phyloP scores from a whole-genome alignment of 2,797 vertebrate species.

The Fundulus diaphanus region DNA sequence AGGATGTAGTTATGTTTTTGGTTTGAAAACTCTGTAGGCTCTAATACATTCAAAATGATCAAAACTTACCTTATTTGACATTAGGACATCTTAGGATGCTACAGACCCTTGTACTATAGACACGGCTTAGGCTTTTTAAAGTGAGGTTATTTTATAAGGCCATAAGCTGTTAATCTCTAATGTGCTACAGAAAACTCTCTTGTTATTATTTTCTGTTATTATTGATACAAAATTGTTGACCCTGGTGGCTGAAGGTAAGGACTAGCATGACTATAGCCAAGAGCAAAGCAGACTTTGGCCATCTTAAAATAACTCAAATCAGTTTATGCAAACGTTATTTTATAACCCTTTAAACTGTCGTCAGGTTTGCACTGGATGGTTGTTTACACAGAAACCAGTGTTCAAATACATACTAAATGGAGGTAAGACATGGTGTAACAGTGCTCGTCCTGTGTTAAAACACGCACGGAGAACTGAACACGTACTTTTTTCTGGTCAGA shows the following conservation, averaged over 20 bases:
- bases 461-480: not conserved
- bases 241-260: not conserved
- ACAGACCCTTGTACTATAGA: too few species aligned
- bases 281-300: not conserved
- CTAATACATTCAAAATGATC: not conserved
- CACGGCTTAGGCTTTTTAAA: too few species aligned
- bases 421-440: too few species aligned
- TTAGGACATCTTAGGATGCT: not conserved
- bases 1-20: not conserved
- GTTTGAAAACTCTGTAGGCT: not conserved
- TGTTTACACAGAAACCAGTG: not conserved
- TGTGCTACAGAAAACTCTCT: not conserved
- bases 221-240: constrained; percentile 21
- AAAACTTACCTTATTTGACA: not conserved
- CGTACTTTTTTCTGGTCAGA: not conserved
- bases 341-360: not conserved
- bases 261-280: not conserved
- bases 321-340: not conserved
- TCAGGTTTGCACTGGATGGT: not conserved
- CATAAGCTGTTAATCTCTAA: not conserved
- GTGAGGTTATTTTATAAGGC: not conserved
- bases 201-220: constrained; percentile 25
- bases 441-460: not conserved
- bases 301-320: not conserved
- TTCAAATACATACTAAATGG: not conserved